A percentile compares a stretch with the other conserved stretches of the same genome.
These are phyloP conservation scores for Phycodurus eques DNA, from an alignment of 2,113 vertebrate species.

Conservation along the genomic window DNA sequence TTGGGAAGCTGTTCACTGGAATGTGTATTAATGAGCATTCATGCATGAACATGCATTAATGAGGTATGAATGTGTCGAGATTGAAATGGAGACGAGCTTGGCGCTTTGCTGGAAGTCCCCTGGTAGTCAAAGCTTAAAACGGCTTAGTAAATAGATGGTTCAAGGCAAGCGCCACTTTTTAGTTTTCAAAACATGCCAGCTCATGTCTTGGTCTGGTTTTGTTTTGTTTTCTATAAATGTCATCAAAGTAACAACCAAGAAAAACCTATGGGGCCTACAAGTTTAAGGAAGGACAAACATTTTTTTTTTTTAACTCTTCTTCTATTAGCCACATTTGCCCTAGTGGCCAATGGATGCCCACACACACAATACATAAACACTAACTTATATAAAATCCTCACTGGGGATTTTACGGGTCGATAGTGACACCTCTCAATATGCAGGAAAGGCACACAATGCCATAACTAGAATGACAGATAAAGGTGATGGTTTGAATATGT, in stretches of 20 bases:
- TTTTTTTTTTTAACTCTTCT: constrained; percentile 22
- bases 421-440: constrained; percentile 26
- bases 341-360: background rate
- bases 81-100: background rate
- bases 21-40: constrained; percentile 1
- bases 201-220: background rate
- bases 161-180: background rate
- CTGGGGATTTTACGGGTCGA: constrained; percentile 24
- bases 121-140: background rate
- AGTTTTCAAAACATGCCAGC: background rate
- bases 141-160: background rate
- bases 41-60: constrained; percentile 3
- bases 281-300: background rate
- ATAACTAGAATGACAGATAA: constrained; percentile 50
- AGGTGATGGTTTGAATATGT: constrained; percentile 59
- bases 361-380: constrained; percentile 8
- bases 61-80: background rate
- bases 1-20: background rate
- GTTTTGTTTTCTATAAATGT: constrained; percentile 6
- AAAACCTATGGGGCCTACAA: background rate
- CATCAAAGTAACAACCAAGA: constrained; percentile 7
- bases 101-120: background rate
- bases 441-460: constrained; percentile 38
- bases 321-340: constrained; percentile 9
- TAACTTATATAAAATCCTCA: constrained; percentile 20